Evolutionary conservation across 2,113 vertebrate species (phyloP), one percentile per base, ranked within the genome.

Genomic region (Cyprinodon variegatus): DNA sequence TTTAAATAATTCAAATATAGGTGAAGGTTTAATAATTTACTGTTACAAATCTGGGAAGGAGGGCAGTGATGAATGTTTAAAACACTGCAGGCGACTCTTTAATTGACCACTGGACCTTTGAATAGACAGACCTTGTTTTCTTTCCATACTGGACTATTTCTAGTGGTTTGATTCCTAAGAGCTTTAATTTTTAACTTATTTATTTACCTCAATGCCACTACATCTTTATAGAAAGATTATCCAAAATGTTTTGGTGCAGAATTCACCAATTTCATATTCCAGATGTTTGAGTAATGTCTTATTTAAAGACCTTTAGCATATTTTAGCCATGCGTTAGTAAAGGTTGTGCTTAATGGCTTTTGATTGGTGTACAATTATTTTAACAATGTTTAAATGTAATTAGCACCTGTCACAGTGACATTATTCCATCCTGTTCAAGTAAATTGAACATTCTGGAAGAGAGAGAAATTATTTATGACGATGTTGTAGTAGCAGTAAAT

Each of bases 1-100:
- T 87, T 91, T 93, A 70, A 93, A 94, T 93, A 92, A 93, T 93
- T 94, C 68, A 93, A 93, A 91, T 90, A 91, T 85, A 92, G 85
- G 88, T 93, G 65, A 88, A 68, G 37, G 81, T 85, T 93, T 83
- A 95, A 94, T 94, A 93, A 95, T 94, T 94, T 83, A 95, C 88
- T 77, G 74, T 74, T 88, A 94, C 93, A 93, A 94, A 95, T 91
- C 89, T 93, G 87, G 67, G 74, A 69, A 90, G 88, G 84, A 88
- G 87, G 78, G 66, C 71, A 69, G 85, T 74, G 89, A 93, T 94
- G 82, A 94, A 94, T 92, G 88, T 94, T 94, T 94, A 79, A 94
- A 86, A 87, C 68, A 70, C 64, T 46, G 41, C 45, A 46, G 74
- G 36, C 75, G 77, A 88, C 85, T 88, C 85, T 90, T 53, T 43